Evolutionary conservation across 2,888 invertebrate species (phyloP), one percentile per base, ranked within the genome.

Genomic region (Eremobia ochroleuca): DNA sequence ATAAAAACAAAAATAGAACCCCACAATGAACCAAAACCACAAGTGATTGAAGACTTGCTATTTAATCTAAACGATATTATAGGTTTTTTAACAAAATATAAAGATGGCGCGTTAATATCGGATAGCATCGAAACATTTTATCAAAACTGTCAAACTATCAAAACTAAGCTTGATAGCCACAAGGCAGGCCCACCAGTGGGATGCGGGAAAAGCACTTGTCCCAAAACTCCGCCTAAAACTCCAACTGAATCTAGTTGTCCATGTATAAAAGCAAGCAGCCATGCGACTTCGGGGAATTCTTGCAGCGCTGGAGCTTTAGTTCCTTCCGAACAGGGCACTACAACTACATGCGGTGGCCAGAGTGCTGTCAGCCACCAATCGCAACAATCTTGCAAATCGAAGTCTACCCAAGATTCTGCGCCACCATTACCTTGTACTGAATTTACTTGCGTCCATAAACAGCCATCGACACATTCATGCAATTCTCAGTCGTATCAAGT

Each of bases 41-140:
- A 78, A 76, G 67, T 89, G 0, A 52, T 92, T 34, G 65, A 85
- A 43, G 79, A 88, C 52, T 83, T 92, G 4, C 77, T 85, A 70
- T 70, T 58, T 11, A 91, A 90, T 69, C 88, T 93, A 37, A 87
- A 90, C 6, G 85, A 88, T 64, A 87, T 92, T 4, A 87, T 91
- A 40, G 64, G 85, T 18, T 82, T 90, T 55, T 87, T 93, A 58
- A 76, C 77, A 4, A 88, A 88, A 76, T 89, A 91, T 37, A 91
- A 90, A 79, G 79, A 74, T 5, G 85, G 89, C 40, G 90, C 90
- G 11, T 31, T 68, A 52, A 2, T 90, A 40, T 75, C 90, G 13
- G 69, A 83, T 0, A 92, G 90, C 31, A 77, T 92, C 4, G 88
- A 90, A 65, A 83, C 87, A 5, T 90, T 92, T 73, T 77, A 92